phyloP scores from a whole-genome alignment of 2,113 vertebrate genomes.

The Phalacrocorax aristotelis region DNA sequence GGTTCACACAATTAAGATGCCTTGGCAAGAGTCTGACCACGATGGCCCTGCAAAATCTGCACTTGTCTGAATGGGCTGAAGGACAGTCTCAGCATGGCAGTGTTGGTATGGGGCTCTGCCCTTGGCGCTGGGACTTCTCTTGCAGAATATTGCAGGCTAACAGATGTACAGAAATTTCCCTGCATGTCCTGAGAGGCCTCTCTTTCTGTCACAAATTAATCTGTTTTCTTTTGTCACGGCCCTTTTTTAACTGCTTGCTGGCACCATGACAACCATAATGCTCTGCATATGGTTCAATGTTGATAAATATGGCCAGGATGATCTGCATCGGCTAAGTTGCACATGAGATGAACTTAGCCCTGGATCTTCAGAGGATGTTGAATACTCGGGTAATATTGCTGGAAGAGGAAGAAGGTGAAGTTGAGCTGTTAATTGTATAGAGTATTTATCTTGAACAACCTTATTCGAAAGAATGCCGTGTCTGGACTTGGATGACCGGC shows the following conservation, averaged over 20 bases:
- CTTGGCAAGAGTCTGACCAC: not conserved
- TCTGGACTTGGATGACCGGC: not conserved
- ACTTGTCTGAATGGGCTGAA: not conserved
- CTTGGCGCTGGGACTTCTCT: not conserved
- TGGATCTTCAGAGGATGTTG: not conserved
- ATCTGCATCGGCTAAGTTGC: not conserved
- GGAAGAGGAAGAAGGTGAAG: not conserved
- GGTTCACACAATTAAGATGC: not conserved
- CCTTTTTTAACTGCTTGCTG: not conserved
- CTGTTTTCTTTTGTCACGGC: not conserved
- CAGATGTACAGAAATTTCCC: not conserved
- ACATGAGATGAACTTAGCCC: not conserved
- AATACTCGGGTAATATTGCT: not conserved
- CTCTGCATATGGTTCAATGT: not conserved
- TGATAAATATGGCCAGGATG: not conserved
- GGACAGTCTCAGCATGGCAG: not conserved
- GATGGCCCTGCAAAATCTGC: accelerated
- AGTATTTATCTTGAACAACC: not conserved
- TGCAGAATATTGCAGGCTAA: not conserved
- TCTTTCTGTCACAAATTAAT: not conserved
- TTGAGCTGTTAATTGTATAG: not conserved
- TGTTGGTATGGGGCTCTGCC: not conserved
- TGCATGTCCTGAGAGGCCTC: not conserved
- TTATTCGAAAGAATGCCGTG: not conserved
- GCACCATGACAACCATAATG: not conserved